phyloP scores from a whole-genome alignment of 2,797 vertebrate genomes.

The Loris lydekkerianus region DNA sequence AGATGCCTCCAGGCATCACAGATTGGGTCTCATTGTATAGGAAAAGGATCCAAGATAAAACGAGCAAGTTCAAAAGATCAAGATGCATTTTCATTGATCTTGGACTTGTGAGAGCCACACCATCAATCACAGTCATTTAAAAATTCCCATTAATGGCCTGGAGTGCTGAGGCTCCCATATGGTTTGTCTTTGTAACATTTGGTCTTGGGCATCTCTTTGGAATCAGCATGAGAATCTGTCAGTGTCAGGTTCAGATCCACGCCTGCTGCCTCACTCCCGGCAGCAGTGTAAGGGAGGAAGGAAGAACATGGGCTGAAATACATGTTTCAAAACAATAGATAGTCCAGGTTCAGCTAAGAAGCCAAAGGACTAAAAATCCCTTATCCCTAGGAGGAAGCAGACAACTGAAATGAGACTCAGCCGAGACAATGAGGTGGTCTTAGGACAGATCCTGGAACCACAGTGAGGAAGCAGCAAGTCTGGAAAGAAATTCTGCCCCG shows the following conservation, averaged over 20 bases:
- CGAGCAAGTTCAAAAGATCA: slow-evolving; percentile 91
- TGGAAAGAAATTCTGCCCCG: neutral
- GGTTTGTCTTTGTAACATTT: slow-evolving; percentile 91
- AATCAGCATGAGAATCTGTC: slow-evolving; percentile 87
- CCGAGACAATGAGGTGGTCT: neutral
- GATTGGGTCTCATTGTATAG: slow-evolving; percentile 85
- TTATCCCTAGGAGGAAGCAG: neutral
- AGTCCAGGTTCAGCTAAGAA: neutral
- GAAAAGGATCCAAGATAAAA: slow-evolving; percentile 86
- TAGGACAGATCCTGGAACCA: neutral
- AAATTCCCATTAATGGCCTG: slow-evolving; percentile 89
- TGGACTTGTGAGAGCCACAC: slow-evolving; percentile 89
- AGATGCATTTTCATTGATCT: slow-evolving; percentile 91
- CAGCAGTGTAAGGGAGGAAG: slow-evolving; percentile 45
- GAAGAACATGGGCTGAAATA: neutral
- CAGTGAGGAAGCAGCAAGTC: neutral
- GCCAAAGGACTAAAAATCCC: neutral
- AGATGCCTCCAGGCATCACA: slow-evolving; percentile 88
- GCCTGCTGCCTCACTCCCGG: slow-evolving; percentile 68
- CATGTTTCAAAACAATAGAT: neutral
- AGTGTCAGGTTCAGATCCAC: slow-evolving; percentile 86
- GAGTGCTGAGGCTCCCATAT: slow-evolving; percentile 87
- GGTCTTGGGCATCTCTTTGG: slow-evolving; percentile 86
- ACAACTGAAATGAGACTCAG: slow-evolving; percentile 12
- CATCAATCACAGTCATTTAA: slow-evolving; percentile 91